Conservation (phyloP, 2,888 invertebrate species). For the Scaptomyza caliginosa region DNA sequence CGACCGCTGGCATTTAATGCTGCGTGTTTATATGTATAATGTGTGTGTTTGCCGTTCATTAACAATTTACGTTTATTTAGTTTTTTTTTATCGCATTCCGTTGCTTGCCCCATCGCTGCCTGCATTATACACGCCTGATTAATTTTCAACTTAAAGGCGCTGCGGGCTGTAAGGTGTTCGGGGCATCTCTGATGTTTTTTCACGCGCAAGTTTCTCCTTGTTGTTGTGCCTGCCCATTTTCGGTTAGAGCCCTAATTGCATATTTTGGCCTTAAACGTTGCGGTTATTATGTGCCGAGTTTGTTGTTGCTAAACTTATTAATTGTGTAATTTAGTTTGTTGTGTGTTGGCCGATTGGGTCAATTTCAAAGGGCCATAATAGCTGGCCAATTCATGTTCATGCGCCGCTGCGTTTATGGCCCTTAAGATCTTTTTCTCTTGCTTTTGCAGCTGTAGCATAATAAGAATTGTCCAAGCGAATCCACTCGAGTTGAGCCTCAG, state of each 20-base stretch:
- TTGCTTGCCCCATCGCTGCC: conserved; percentile 57
- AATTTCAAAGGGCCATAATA: conserved; percentile 53
- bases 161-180: background rate
- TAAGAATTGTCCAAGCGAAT: conserved; percentile 19
- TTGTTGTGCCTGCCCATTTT: conserved; percentile 7
- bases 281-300: conserved; percentile 57
- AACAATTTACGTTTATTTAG: conserved; percentile 55
- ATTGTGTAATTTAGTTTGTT: conserved; percentile 70
- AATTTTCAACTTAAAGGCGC: conserved; percentile 51
- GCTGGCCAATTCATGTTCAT: conserved; percentile 53
- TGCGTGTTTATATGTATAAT: conserved; percentile 10
- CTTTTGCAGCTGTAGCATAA: conserved; percentile 1
- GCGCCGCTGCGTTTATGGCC: conserved; percentile 42
- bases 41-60: conserved; percentile 47
- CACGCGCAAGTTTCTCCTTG: conserved; percentile 41
- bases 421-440: conserved; percentile 9
- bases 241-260: conserved; percentile 63
- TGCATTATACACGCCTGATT: conserved; percentile 78
- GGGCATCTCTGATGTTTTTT: conserved; percentile 40
- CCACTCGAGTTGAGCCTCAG: conserved; percentile 11
- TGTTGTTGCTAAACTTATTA: conserved; percentile 58
- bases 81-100: conserved; percentile 62
- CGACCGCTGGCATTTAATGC: conserved; percentile 44
- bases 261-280: conserved; percentile 65
- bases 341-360: conserved; percentile 38